These are phyloP conservation scores for Coracias cyanogaster DNA, from an alignment of 2,797 vertebrate genomes.

Conservation along the genomic window DNA sequence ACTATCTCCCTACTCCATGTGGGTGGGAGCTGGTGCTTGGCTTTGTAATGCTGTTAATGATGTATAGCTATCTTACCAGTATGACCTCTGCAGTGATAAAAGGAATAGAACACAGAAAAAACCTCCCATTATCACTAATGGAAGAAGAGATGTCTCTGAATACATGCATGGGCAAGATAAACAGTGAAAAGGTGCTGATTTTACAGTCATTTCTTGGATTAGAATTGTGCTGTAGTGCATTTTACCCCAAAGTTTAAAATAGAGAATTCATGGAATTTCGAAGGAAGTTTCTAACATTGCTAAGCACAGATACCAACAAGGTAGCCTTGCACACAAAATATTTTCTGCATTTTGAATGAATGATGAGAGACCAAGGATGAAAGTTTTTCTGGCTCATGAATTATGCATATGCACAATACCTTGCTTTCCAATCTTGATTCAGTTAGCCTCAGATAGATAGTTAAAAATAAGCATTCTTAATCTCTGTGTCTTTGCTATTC, in stretches of 20 bases:
- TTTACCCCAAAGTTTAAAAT: background rate
- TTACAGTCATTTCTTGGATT: background rate
- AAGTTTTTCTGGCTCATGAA: background rate
- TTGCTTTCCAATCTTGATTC: background rate
- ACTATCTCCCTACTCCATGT: background rate
- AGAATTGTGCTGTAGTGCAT: background rate
- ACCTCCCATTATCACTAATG: background rate
- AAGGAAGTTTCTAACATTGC: background rate
- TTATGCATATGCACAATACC: background rate
- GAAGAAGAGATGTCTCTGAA: conserved; percentile 3
- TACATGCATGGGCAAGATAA: background rate
- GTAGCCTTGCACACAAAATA: background rate
- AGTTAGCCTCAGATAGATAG: background rate
- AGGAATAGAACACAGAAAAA: background rate
- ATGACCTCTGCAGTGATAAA: background rate
- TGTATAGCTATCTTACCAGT: background rate
- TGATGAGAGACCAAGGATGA: background rate
- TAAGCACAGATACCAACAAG: background rate
- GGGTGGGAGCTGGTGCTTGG: background rate
- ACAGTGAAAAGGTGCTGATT: background rate
- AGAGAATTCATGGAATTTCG: background rate
- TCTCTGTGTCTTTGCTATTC: background rate
- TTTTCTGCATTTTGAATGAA: background rate
- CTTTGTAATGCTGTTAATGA: conserved; percentile 25
- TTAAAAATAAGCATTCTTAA: background rate